Evolutionary conservation across 2,113 vertebrate species (phyloP).

Genomic region (Amblyornis subalaris): DNA sequence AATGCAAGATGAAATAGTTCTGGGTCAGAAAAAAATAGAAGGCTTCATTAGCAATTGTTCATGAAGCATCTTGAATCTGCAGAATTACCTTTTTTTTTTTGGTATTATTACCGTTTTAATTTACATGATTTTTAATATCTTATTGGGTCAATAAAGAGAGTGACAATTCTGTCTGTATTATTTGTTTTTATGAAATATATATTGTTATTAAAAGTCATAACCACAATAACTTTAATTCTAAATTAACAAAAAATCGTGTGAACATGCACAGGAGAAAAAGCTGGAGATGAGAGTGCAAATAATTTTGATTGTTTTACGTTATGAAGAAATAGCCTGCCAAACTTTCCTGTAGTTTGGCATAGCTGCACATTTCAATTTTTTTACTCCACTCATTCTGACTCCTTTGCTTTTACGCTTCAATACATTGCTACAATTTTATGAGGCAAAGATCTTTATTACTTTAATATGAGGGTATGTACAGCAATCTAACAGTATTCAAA

Average conservation of each 20-base stretch:
- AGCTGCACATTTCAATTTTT: constrained; percentile 15
- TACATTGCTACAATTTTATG: background rate
- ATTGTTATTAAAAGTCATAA: background rate
- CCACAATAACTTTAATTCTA: background rate
- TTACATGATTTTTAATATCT: background rate
- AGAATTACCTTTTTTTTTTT: background rate
- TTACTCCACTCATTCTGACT: background rate
- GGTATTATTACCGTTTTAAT: background rate
- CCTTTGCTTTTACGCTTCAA: background rate
- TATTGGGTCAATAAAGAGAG: background rate
- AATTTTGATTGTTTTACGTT: background rate
- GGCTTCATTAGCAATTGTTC: background rate
- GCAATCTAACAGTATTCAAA: background rate
- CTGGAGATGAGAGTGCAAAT: background rate
- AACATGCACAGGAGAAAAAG: background rate
- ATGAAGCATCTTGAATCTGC: background rate
- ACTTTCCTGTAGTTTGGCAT: background rate
- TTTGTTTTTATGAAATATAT: background rate
- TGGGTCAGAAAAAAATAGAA: background rate
- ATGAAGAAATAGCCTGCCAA: background rate
- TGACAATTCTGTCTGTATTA: background rate
- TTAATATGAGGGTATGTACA: background rate
- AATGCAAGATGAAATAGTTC: background rate
- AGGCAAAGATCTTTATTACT: background rate
- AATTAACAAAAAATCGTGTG: background rate